Base-by-base conservation (phyloP, 2,797 vertebrate genomes). In the Enteromius trimaculatus region DNA sequence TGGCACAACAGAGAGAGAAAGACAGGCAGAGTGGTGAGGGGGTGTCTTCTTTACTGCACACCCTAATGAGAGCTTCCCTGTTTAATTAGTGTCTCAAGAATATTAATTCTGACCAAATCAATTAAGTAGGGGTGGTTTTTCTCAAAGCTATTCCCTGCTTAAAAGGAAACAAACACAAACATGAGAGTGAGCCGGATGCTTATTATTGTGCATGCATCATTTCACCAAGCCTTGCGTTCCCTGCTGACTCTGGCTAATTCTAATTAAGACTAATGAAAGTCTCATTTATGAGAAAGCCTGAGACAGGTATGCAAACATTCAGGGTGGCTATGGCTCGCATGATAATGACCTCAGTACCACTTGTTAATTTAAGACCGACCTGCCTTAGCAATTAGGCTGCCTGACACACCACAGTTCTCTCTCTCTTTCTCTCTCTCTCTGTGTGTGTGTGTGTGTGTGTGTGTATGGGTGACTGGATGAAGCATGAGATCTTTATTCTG, bases 211-310 rank as follows among this genome's bases (percentile, higher is more conserved):
- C 64, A 6, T 69, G n/a, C 93, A 95, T 95, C 95, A 96, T 96
- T 95, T 94, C 92, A 94, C 93, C 94, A 95, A 92, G 70, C 91
- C 91, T 93, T 95, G 95, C 94, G 94, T 95, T 96, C 96, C 96
- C 95, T 95, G 95, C 95, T 96, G 96, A 96, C 94, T 95, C 95
- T 93, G 94, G 95, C 94, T 95, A 95, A 93, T 94, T 96, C 95
- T 96, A 97, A 97, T 97, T 97, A 97, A 96, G 96, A 95, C 95
- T 96, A 96, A 95, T 96, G 96, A 96, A 96, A 97, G 95, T 92
- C 95, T 95, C 93, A 95, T 97, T 97, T 96, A 96, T 96, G 94
- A 94, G 92, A 93, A 95, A 93, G 94, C 95, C 95, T 95, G 95
- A 95, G 95, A 96, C 96, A 95, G 95, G 95, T 95, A 95, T 95